Evolutionary conservation across 2,888 invertebrate species (phyloP), one percentile per base, ranked within the genome.

Genomic region (Gisinianus flammeolus): DNA sequence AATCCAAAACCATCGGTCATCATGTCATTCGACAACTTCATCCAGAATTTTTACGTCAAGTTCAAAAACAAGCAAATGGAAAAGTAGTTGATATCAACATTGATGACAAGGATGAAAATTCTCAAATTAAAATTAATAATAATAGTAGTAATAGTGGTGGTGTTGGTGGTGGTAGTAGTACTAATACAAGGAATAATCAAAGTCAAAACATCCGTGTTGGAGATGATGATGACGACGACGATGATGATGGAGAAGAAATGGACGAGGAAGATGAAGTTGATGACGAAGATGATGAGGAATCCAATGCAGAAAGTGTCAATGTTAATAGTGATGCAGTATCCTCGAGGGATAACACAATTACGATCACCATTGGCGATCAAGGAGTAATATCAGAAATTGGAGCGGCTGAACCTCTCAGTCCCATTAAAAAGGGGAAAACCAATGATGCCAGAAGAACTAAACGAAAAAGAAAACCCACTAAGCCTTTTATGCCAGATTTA

Each of bases 291-390:
- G 92, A 92, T 85, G 92, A 92, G 86, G 92, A 92, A 85, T 92
- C 92, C 5, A 91, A 92, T 81, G 92, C 92, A 92, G 92, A 92
- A 92, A 92, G 92, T 88, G 92, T 92, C 28, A 92, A 92, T 85
- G 90, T 86, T 35, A 85, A 89, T 80, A 89, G 35, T 52, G 79
- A 79, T 19, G 10, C 44, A 30, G 24, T 54, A 22, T 30, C 52
- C 8, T 33, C 31, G 6, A 10, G 28, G 10, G 70, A n/a, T 26
- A 77, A 68, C n/a, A 77, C 71, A 10, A 77, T 77, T 16, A 77
- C 77, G 0, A 77, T 77, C 12, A 70, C 33, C 24, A 71, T 77
- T 28, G 77, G 77, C 3, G 77, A 77, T 26, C n/a, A 77, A 22
- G 77, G 77, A 28, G 77, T 77, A 10, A 77, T 77, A 35, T 77